Conservation (phyloP, 2,888 invertebrate genomes). For the Agriopis leucophaearia region DNA sequence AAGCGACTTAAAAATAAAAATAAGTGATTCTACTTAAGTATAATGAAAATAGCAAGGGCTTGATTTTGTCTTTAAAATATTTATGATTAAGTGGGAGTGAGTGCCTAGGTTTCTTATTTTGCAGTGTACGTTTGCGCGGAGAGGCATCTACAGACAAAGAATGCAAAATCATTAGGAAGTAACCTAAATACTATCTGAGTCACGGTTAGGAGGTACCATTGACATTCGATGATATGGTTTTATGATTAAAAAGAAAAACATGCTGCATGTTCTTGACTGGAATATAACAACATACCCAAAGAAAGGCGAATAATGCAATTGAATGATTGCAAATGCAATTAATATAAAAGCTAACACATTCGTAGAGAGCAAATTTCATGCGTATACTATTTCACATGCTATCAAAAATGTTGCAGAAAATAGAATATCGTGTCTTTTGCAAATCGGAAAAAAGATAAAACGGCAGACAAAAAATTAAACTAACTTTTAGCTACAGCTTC, state of each 20-base stretch:
- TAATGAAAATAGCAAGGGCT: conserved; percentile 19
- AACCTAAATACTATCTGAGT: not conserved
- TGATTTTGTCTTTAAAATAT: not conserved
- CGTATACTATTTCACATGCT: conserved; percentile 17
- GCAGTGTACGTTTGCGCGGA: not conserved
- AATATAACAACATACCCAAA: not conserved
- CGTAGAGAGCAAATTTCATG: conserved; percentile 5
- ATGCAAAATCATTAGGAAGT: not conserved
- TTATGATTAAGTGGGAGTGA: not conserved
- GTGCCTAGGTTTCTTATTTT: not conserved
- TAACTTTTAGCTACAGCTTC: conserved; percentile 22
- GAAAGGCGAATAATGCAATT: not conserved
- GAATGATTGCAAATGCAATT: not conserved
- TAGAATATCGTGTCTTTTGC: not conserved
- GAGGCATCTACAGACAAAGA: not conserved
- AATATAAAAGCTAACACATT: not conserved
- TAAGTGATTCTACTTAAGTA: conserved; percentile 13
- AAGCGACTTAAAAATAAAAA: conserved; percentile 51
- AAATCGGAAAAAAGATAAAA: conserved; percentile 14
- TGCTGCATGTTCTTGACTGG: not conserved
- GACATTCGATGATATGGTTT: not conserved
- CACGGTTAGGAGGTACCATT: not conserved
- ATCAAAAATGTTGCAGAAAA: conserved; percentile 3
- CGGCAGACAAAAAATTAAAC: conserved; percentile 23
- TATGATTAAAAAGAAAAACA: not conserved